These are phyloP conservation scores for Pelobates fuscus DNA, from an alignment of 2,113 vertebrate species.

Conservation along the genomic window DNA sequence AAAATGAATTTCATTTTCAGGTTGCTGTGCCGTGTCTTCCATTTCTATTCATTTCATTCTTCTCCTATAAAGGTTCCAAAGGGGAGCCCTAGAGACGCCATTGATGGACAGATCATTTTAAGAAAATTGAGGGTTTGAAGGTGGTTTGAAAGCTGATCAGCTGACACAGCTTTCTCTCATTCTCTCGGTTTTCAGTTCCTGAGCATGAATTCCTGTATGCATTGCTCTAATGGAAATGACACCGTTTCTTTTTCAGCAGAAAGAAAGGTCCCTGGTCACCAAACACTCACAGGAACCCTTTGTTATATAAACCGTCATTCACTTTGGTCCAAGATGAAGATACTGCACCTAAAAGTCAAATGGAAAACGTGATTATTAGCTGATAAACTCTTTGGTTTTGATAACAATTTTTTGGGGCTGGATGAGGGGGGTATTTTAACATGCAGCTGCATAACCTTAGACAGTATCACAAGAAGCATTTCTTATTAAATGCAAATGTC, in stretches of 20 bases:
- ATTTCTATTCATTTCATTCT: conserved; percentile 46
- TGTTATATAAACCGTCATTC: conserved; percentile 54
- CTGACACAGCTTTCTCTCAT: conserved; percentile 58
- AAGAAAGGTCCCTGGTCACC: conserved; percentile 36
- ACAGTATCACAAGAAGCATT: background rate
- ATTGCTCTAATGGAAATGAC: conserved; percentile 55
- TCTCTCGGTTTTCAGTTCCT: conserved; percentile 60
- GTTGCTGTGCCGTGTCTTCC: background rate
- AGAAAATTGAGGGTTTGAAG: conserved; percentile 63
- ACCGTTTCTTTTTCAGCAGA: conserved; percentile 54
- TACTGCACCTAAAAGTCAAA: conserved; percentile 68
- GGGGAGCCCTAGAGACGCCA: conserved; percentile 49
- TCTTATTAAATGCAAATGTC: too few relatives aligned
- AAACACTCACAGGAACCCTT: conserved; percentile 57
- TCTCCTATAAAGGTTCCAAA: conserved; percentile 49
- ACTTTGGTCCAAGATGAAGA: conserved; percentile 58
- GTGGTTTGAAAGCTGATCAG: conserved; percentile 74
- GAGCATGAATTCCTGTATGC: conserved; percentile 54
- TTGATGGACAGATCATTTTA: conserved; percentile 56
- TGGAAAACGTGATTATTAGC: conserved; percentile 19
- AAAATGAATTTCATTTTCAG: conserved; percentile 1
- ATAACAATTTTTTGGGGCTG: background rate
- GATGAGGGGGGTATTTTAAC: background rate
- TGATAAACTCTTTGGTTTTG: background rate
- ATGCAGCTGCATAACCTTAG: background rate